Base-by-base conservation (phyloP, 2,888 invertebrate species). In the Leucoptera coffeella region DNA sequence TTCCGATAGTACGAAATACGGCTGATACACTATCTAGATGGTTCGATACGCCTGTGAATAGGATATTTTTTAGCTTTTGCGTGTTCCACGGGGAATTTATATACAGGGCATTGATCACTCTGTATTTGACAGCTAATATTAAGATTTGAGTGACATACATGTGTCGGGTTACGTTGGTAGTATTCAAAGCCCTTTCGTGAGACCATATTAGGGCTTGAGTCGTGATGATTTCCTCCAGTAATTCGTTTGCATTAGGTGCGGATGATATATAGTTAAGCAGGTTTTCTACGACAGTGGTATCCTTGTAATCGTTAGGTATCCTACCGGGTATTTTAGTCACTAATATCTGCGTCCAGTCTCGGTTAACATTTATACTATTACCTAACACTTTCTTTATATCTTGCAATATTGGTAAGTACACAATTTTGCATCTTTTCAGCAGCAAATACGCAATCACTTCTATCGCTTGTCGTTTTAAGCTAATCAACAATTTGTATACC, bases 121-220 rank as follows among this genome's bases (percentile, higher is more conserved):
- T 46, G 36, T 69, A 73, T 36, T 73, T 76, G 1, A 75, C 53
- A 0, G 75, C 57, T 10, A 78, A 39, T 9, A 87, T 49, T 1
- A 88, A 60, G 14, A 82, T 41, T 45, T 84, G 80, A 0, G 83
- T 78, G 3, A 86, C 58, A 35, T 78, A 82, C 34, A 83, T 55
- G 39, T 86, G 86, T 35, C 87, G 85, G 19, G 78, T 75, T 6
- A 79, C 49, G 29, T 80, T 76, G 0, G 79, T 73, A 10, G 80
- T 77, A 26, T 75, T 74, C 7, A 79, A 47, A 0, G 78, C 61
- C 26, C 74, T 75, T 12, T 78, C 76, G 38, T 82, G 80, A 0
- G 80, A 64, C 89, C 89, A 90, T 9, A 80, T 62, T 1, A 65
- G 61, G 3, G 80, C 40, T 15, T 87, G 41, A 35, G 78, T 74